These are phyloP conservation scores for Meganola albula DNA, from an alignment of 2,888 invertebrate genomes.

Conservation along the genomic window DNA sequence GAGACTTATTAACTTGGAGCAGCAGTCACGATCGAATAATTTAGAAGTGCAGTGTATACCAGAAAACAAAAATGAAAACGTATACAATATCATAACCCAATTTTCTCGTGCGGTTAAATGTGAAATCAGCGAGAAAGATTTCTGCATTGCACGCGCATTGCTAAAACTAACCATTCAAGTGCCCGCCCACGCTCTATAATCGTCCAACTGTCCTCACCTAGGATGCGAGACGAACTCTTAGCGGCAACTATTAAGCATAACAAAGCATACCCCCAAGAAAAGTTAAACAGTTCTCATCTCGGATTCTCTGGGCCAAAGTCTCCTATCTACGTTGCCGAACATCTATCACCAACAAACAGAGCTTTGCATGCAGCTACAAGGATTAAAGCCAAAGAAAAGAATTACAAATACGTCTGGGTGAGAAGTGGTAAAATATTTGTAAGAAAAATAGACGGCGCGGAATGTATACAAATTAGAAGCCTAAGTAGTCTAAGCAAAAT, in stretches of 20 bases:
- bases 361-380: constrained; percentile 2
- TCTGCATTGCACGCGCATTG: constrained; percentile 11
- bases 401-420: constrained; percentile 7
- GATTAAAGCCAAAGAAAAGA: neutral
- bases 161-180: constrained; percentile 10
- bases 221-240: constrained; percentile 9
- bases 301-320: constrained; percentile 1
- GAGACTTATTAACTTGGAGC: too few relatives aligned
- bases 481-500: too few relatives aligned
- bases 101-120: constrained; percentile 6
- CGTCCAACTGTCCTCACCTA: constrained; percentile 9
- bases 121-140: constrained; percentile 5
- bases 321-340: constrained; percentile 6
- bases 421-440: constrained; percentile 5
- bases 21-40: too few relatives aligned
- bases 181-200: constrained; percentile 9
- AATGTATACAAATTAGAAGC: too few relatives aligned
- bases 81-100: constrained; percentile 9
- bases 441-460: too few relatives aligned
- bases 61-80: constrained; percentile 10
- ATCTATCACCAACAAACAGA: constrained; percentile 6
- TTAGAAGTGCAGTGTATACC: constrained; percentile 17
- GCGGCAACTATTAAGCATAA: constrained; percentile 13
- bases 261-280: constrained; percentile 8
- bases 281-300: constrained; percentile 6